phyloP scores from a whole-genome alignment of 2,888 invertebrate genomes.

The Xylocampa areola region DNA sequence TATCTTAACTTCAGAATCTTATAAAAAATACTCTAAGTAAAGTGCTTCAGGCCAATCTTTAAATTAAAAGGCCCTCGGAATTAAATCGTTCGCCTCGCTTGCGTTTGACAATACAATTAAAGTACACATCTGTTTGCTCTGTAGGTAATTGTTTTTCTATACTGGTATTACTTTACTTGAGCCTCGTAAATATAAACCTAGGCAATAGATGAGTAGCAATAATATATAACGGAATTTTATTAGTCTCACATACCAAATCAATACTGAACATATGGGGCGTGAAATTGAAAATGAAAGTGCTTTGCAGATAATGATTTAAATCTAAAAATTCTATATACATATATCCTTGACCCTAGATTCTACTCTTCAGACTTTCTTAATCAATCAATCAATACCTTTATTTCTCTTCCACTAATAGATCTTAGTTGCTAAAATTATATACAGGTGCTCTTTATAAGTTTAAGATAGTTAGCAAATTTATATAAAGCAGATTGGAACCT shows the following conservation, averaged over 20 bases:
- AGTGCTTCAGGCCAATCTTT: conserved; percentile 6
- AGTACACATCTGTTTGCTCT: conserved; percentile 27
- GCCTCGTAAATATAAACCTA: neutral
- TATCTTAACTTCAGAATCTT: neutral
- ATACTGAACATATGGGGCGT: conserved; percentile 3
- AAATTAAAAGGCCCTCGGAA: conserved; percentile 26
- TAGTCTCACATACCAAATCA: neutral
- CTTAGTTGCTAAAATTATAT: no score
- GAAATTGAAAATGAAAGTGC: conserved; percentile 15
- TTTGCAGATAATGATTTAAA: conserved; percentile 2
- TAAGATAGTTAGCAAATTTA: no score
- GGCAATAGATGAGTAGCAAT: conserved; percentile 1
- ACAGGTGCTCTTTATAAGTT: no score
- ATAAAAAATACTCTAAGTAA: conserved; percentile 13
- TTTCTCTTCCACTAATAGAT: no score
- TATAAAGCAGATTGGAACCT: no score
- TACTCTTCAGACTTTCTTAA: neutral
- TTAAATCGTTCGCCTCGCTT: conserved; percentile 24
- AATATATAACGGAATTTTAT: no score
- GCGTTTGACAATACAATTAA: conserved; percentile 40
- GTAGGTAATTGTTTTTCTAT: conserved; percentile 26
- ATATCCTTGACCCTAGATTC: neutral
- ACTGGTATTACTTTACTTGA: conserved; percentile 9
- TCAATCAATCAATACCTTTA: no score
- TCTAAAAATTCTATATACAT: no score